Evolutionary conservation across 2,113 vertebrate genomes (phyloP).

Genomic region (Leiothrix lutea): DNA sequence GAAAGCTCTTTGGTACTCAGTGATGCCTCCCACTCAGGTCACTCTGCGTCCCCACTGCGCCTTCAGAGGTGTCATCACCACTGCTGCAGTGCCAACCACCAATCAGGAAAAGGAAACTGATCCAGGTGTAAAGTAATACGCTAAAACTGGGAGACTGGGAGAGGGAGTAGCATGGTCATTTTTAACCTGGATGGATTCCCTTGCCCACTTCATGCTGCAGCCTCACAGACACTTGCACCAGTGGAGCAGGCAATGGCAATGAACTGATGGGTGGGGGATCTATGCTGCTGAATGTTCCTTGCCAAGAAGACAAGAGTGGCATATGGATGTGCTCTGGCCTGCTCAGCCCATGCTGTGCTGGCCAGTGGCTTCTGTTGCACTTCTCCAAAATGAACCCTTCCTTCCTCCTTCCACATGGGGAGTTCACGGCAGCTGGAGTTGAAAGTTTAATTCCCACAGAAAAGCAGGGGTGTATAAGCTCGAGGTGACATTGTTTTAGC

Average conservation of each 20-base stretch:
- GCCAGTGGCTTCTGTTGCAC: neutral
- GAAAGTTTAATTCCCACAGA: neutral
- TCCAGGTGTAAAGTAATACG: neutral
- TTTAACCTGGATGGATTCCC: neutral
- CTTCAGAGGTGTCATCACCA: neutral
- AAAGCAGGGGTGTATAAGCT: neutral
- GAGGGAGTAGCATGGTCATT: neutral
- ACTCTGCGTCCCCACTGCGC: neutral
- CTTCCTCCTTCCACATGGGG: accelerated
- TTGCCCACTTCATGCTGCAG: neutral
- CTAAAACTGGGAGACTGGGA: neutral
- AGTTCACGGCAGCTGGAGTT: neutral
- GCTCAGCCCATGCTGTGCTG: accelerated
- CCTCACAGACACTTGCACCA: neutral
- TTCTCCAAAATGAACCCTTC: neutral
- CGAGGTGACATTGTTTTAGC: neutral
- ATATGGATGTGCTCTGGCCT: neutral
- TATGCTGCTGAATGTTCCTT: neutral
- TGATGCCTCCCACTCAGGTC: neutral
- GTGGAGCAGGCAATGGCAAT: neutral
- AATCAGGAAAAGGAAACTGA: neutral
- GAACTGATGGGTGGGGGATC: neutral
- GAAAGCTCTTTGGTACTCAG: neutral
- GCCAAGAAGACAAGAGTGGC: neutral
- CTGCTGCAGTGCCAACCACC: accelerated